These are phyloP conservation scores for Pogona vitticeps DNA, from an alignment of 2,113 vertebrate genomes.

Conservation along the genomic window DNA sequence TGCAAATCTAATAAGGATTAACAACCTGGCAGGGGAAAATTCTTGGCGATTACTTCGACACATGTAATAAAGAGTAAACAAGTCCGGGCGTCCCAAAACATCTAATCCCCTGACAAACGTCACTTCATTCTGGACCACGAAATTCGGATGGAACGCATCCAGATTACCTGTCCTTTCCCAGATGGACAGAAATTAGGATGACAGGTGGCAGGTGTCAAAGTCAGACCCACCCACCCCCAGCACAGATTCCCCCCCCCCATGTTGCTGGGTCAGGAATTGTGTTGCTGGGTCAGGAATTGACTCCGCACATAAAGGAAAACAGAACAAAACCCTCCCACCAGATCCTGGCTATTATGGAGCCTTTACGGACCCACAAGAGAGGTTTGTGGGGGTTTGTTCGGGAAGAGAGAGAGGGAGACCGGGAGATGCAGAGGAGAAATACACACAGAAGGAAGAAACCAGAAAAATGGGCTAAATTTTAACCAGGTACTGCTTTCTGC, in stretches of 20 bases:
- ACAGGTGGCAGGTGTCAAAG: not conserved
- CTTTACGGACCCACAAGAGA: not conserved
- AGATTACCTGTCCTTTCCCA: accelerated
- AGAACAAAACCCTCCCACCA: not conserved
- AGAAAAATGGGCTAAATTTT: not conserved
- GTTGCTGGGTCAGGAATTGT: not conserved
- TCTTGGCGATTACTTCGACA: not conserved
- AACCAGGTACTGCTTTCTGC: not conserved
- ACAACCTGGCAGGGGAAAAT: not conserved
- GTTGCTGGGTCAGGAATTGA: not conserved
- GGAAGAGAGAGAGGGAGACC: too few relatives aligned
- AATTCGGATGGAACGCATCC: too few relatives aligned
- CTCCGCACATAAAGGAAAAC: not conserved
- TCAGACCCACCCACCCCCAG: not conserved
- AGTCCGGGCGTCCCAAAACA: not conserved
- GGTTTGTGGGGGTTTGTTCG: not conserved
- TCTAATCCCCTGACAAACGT: too few relatives aligned
- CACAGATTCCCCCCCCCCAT: not conserved
- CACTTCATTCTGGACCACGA: not conserved
- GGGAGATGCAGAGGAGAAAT: not conserved
- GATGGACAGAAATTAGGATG: not conserved
- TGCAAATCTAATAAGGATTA: not conserved
- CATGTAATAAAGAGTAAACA: not conserved
- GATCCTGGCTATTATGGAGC: not conserved
- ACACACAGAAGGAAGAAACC: not conserved